Evolutionary conservation across 2,797 vertebrate genomes (phyloP), one percentile per base, ranked within the genome.

Genomic region (Anas bahamensis): DNA sequence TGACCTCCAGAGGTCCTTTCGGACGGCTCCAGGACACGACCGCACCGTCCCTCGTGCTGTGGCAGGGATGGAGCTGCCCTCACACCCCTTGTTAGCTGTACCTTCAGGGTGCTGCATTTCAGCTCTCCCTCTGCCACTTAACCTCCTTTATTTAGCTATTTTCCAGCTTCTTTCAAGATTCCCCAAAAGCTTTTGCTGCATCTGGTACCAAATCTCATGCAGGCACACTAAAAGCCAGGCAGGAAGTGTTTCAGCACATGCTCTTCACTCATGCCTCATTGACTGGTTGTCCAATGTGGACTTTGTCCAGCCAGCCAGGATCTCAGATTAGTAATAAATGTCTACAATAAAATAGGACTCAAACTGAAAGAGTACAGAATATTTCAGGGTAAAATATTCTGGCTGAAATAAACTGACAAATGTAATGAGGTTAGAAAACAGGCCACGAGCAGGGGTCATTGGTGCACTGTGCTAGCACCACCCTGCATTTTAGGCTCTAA

Each of bases 241-340:
- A 88, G 56, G 63, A 95, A 92, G 50, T 50, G 53, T 76, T 92
- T 83, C 22, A 94, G 76, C 31, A 29, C 10, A 19, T 44, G 44
- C 71, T 89, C 53, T 71, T 84, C 86, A 70, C 46, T 93, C 31
- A 70, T 75, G 81, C 68, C 78, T 77, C 42, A 5, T 44, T 74
- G 79, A 92, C 90, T 39, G 72, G 42, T 68, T 86, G 66, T 53
- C 79, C 79, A 85, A n/a, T 16, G 22, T 57, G 88, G 78, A 81
- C 21, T 50, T 77, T n/a, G 31, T 56, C 76, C 90, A 89, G 76
- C 37, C 52, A 81, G 72, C 33, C n/a, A 79, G 21, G 70, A 92
- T 88, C 86, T 85, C 48, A 46, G 80, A 73, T 91, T 55, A 86
- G 87, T 42, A 83, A 88, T 76, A 78, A 88, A 86, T 6, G 13